Conservation (phyloP, 2,888 invertebrate genomes). For the Oligia latruncula region DNA sequence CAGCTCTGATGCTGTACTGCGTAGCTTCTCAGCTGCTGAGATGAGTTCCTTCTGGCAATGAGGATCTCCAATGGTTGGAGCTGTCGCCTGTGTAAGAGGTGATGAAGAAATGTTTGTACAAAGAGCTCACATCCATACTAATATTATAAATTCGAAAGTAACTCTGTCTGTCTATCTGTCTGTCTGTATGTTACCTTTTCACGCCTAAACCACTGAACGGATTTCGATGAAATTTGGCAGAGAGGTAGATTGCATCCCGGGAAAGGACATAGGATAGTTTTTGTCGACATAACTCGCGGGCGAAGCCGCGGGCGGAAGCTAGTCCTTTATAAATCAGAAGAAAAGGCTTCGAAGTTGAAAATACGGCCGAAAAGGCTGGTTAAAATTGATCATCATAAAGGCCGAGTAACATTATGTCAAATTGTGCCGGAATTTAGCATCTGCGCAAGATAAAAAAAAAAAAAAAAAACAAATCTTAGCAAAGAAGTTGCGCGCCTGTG, state of each 20-base stretch:
- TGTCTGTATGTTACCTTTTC: too few species aligned
- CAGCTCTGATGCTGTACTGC: constrained; percentile 59
- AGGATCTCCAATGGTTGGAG: constrained; percentile 63
- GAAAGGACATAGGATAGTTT: too few species aligned
- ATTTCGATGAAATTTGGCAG: too few species aligned
- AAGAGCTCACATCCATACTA: neutral
- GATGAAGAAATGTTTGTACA: neutral
- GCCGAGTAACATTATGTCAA: neutral
- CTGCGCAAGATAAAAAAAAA: too few species aligned
- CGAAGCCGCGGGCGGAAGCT: too few species aligned
- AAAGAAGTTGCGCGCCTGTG: too few species aligned
- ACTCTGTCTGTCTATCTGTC: too few species aligned
- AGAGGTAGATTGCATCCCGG: too few species aligned
- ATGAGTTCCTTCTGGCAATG: constrained; percentile 66
- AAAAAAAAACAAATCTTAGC: too few species aligned
- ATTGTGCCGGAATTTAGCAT: neutral
- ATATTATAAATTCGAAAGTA: too few species aligned
- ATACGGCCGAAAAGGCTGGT: neutral
- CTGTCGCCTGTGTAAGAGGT: constrained; percentile 66
- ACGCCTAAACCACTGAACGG: too few species aligned
- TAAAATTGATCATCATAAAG: neutral
- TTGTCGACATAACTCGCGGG: too few species aligned
- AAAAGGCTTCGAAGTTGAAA: neutral
- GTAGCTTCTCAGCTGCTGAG: constrained; percentile 65
- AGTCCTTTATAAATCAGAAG: neutral